Conservation (phyloP, 2,113 vertebrate genomes). For the Motacilla tschutschensis region DNA sequence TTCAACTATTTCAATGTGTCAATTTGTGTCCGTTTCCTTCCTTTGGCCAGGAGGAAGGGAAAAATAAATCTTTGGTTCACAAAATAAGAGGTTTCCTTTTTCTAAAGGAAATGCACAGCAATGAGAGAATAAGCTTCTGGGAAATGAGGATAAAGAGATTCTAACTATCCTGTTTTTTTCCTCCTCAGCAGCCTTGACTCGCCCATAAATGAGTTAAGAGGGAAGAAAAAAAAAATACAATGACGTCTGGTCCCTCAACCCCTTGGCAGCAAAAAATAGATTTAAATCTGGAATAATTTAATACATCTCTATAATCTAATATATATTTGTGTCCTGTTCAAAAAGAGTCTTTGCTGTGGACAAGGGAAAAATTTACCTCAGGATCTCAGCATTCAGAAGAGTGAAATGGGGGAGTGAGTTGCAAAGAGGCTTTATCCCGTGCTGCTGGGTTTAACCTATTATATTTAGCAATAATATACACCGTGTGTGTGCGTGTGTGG, state of each 20-base stretch:
- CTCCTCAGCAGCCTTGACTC: slow-evolving; percentile 80
- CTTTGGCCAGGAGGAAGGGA: slow-evolving; percentile 62
- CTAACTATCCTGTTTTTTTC: slow-evolving; percentile 75
- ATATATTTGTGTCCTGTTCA: slow-evolving; percentile 75
- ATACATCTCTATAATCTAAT: slow-evolving; percentile 81
- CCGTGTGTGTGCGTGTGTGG: background rate
- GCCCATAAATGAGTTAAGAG: slow-evolving; percentile 82
- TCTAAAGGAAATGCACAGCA: slow-evolving; percentile 76
- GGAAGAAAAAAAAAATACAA: slow-evolving; percentile 68
- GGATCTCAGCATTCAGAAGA: slow-evolving; percentile 61
- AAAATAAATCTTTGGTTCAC: slow-evolving; percentile 84
- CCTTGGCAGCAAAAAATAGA: slow-evolving; percentile 78
- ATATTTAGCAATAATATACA: slow-evolving; percentile 37
- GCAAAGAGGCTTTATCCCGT: slow-evolving; percentile 41
- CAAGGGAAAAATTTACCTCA: slow-evolving; percentile 57
- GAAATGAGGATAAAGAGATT: slow-evolving; percentile 47
- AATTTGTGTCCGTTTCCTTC: slow-evolving; percentile 69
- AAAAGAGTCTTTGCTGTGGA: slow-evolving; percentile 67
- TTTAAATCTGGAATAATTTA: slow-evolving; percentile 83
- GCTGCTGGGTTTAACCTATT: slow-evolving; percentile 63
- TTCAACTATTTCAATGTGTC: slow-evolving; percentile 60
- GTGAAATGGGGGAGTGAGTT: slow-evolving; percentile 39
- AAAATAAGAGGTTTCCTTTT: slow-evolving; percentile 81
- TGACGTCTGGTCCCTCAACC: slow-evolving; percentile 78
- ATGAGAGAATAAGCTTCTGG: slow-evolving; percentile 65